Evolutionary conservation across 2,797 vertebrate genomes (phyloP).

Genomic region (Xiphorhynchus erythropygius): DNA sequence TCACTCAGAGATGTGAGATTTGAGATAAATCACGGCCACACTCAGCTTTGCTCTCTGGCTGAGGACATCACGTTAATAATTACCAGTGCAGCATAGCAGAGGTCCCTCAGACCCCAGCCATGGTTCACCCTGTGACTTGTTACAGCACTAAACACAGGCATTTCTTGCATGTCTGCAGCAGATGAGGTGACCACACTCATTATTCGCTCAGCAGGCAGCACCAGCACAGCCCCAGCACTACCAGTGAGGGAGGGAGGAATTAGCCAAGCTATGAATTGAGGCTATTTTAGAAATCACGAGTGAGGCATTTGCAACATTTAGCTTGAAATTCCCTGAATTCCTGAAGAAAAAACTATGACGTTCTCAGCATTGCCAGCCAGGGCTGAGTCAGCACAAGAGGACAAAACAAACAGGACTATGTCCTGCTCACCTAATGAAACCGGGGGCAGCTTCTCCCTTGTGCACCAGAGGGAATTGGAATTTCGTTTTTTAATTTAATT

Average conservation of each 20-base stretch:
- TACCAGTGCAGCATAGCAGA: neutral
- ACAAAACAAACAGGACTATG: neutral
- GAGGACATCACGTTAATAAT: neutral
- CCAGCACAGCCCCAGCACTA: neutral
- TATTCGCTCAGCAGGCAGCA: neutral
- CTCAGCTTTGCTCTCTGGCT: neutral
- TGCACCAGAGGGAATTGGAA: neutral
- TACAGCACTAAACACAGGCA: neutral
- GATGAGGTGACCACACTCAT: neutral
- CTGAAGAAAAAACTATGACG: neutral
- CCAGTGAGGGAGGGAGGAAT: neutral
- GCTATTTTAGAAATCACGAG: neutral
- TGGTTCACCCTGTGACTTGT: neutral
- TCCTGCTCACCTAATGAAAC: neutral
- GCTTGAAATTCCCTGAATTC: conserved; percentile 25
- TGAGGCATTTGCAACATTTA: neutral
- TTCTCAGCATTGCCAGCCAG: neutral
- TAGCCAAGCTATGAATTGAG: neutral
- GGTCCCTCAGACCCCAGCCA: neutral
- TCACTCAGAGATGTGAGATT: neutral
- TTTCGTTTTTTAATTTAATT: neutral
- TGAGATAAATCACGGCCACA: neutral
- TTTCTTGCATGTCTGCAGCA: neutral
- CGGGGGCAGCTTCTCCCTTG: neutral
- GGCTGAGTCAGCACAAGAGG: conserved; percentile 1